Evolutionary conservation across 2,797 vertebrate genomes (phyloP).

Genomic region (Argya squamiceps): DNA sequence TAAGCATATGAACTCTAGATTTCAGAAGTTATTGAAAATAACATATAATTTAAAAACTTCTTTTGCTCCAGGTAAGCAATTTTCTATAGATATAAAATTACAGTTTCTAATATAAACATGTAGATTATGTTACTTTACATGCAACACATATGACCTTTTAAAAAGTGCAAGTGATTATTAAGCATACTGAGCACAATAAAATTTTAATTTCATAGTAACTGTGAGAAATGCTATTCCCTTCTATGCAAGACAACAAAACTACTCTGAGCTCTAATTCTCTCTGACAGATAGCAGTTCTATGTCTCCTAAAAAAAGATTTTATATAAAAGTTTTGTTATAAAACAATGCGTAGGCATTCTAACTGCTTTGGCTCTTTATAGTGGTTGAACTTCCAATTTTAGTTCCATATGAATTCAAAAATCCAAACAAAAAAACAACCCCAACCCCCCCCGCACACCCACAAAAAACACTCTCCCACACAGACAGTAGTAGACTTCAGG

Average conservation of each 20-base stretch:
- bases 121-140: not conserved
- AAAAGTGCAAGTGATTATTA: not conserved
- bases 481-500: not conserved
- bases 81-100: not conserved
- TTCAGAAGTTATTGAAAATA: not conserved
- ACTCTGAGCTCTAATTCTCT: not conserved
- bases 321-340: not conserved
- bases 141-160: not conserved
- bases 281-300: not conserved
- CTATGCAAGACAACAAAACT: not conserved
- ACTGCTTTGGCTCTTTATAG: not conserved
- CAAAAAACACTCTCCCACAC: not conserved
- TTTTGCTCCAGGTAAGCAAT: not conserved
- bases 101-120: not conserved
- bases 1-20: not conserved
- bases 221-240: not conserved
- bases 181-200: not conserved
- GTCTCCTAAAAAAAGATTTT: not conserved
- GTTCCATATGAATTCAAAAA: not conserved
- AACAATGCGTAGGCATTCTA: not conserved
- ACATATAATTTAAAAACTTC: not conserved
- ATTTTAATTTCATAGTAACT: not conserved
- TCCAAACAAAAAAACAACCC: too few species aligned
- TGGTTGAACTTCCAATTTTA: not conserved
- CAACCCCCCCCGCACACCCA: too few species aligned